Base-by-base conservation (phyloP, 2,888 invertebrate genomes). In the Globia sparganii region DNA sequence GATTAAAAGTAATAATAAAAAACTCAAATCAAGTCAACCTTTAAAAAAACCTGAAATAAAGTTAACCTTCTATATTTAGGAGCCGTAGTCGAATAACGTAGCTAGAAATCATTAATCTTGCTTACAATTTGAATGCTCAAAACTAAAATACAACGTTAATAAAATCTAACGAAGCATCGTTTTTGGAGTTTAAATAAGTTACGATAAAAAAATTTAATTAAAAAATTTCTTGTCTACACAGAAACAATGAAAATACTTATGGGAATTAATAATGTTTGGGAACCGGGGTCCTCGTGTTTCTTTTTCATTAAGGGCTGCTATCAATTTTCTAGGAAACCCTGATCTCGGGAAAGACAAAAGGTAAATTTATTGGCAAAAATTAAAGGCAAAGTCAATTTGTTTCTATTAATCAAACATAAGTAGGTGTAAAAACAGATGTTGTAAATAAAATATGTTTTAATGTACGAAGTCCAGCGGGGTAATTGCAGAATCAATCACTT, bases 201-300 rank as follows among this genome's bases (percentile, higher is more conserved):
- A 75, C 77, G 76, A 74, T 73, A 68, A 80, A 77, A 77, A 83
- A 84, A 83, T 83, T 82, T 88, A 81, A 88, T 87, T 87, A 84
- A 84, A 67, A 82, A 72, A 77, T 83, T 73, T 73, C 74, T 75
- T 80, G 78, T 81, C 66, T 66, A 64, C 72, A 80, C 59, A 69
- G 62, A 75, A 83, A 79, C 78, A 65, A 40, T 75, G 67, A 71
- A 78, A 80, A 83, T 83, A 74, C 79, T 77, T 75, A 77, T 61
- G n/a, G 67, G 75, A 78, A 81, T 85, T 85, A 87, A 87, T 86
- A 72, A 78, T 79, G 83, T 78, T 84, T 75, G 66, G 68, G 9
- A 70, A 70, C 71, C 58, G 15, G 43, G 66, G 49, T 58, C 68
- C 28, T 59, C 15, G 46, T 72, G 72, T 70, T 77, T 80, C 43